These are phyloP conservation scores for Hipposideros armiger DNA, from an alignment of 2,113 vertebrate genomes.

Conservation along the genomic window DNA sequence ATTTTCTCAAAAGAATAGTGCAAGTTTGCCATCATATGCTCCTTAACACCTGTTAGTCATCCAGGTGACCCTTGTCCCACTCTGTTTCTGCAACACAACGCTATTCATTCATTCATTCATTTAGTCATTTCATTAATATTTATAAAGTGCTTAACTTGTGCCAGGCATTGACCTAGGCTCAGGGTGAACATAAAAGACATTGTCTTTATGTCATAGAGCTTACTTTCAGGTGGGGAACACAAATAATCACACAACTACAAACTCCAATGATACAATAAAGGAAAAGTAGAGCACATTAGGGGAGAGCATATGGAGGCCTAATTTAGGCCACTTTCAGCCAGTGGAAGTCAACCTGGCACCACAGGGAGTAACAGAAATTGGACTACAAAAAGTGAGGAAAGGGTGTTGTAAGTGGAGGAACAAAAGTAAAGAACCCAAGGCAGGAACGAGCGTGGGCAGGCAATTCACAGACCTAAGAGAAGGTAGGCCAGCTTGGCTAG, in stretches of 20 bases:
- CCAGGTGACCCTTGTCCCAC: background rate
- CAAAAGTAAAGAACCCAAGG: background rate
- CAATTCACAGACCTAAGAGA: background rate
- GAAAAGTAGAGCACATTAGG: background rate
- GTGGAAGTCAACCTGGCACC: background rate
- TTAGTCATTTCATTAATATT: background rate
- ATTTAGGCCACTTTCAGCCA: background rate
- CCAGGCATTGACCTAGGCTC: background rate
- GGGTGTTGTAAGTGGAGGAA: background rate
- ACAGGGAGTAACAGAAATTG: background rate
- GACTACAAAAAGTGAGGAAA: background rate
- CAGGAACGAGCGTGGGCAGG: background rate
- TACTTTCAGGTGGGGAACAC: background rate
- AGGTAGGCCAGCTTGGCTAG: background rate
- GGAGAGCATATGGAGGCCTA: background rate
- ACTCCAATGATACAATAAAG: background rate
- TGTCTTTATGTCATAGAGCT: background rate
- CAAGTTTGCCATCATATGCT: background rate
- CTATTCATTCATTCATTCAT: background rate
- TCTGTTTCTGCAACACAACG: constrained; percentile 28
- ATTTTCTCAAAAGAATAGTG: background rate
- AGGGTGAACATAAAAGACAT: background rate
- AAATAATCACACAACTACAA: background rate
- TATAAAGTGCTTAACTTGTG: background rate
- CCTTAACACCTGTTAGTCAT: background rate